These are phyloP conservation scores for Dascillus cervinus DNA, from an alignment of 2,888 invertebrate species.

Conservation along the genomic window DNA sequence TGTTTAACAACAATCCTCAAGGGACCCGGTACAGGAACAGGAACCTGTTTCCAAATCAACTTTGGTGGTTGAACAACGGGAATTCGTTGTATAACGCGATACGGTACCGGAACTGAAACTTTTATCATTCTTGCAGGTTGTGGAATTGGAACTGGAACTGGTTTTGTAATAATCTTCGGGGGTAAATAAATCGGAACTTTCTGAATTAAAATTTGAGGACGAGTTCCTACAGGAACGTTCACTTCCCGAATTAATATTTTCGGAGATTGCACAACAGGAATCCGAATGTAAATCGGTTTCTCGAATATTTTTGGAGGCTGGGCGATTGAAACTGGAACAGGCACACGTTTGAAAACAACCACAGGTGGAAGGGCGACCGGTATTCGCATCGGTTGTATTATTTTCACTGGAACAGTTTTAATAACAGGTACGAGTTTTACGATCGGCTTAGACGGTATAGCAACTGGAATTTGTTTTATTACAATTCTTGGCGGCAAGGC, in stretches of 20 bases:
- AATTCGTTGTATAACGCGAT: constrained; percentile 7
- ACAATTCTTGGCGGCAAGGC: constrained; percentile 3
- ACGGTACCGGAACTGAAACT: constrained; percentile 2
- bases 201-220: constrained; percentile 4
- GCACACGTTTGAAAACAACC: not conserved
- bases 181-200: constrained; percentile 1
- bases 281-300: too few relatives aligned
- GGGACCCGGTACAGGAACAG: not conserved
- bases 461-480: constrained; percentile 4
- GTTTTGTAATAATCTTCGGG: constrained; percentile 2
- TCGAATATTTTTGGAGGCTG: not conserved
- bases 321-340: not conserved
- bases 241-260: constrained; percentile 8
- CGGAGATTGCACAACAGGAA: constrained; percentile 5
- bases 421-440: not conserved
- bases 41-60: not conserved
- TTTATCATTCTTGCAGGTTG: constrained; percentile 4
- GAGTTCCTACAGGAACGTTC: constrained; percentile 6
- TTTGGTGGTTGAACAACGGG: not conserved
- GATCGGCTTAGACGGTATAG: not conserved
- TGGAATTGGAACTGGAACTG: constrained; percentile 1
- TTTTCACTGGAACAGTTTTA: not conserved
- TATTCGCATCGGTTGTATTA: constrained; percentile 1
- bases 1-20: not conserved
- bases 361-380: constrained; percentile 1